These are phyloP conservation scores for Phaethornis superciliosus DNA, from an alignment of 2,113 vertebrate species.

Conservation along the genomic window DNA sequence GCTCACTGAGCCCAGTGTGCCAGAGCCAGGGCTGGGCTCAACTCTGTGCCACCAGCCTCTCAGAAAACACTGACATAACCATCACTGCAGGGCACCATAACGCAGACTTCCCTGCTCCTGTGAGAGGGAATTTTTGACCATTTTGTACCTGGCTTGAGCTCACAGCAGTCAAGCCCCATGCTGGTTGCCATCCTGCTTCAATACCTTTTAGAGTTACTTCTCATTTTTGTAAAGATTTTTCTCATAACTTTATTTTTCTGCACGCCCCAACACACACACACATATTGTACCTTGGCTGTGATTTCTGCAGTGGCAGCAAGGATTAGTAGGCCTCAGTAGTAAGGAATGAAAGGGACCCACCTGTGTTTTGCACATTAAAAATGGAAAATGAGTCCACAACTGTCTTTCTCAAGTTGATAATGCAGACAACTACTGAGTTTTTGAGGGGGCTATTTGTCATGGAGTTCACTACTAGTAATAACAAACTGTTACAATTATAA, in stretches of 20 bases:
- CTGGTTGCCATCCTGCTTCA: neutral
- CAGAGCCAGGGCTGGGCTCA: neutral
- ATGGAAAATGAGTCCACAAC: neutral
- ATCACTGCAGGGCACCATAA: neutral
- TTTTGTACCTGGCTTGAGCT: neutral
- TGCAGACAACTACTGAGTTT: neutral
- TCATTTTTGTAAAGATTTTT: neutral
- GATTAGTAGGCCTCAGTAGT: neutral
- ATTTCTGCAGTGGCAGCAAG: neutral
- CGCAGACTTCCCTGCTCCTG: neutral
- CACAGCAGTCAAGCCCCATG: accelerated
- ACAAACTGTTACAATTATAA: neutral
- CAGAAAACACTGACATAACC: neutral
- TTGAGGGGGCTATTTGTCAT: neutral
- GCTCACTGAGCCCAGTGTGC: neutral
- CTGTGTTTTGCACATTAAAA: neutral
- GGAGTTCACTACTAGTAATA: neutral
- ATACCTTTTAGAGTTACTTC: neutral
- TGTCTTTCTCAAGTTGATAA: neutral
- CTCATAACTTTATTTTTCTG: neutral
- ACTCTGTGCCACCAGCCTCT: neutral
- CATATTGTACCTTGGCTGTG: neutral
- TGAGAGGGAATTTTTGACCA: neutral
- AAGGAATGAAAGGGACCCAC: neutral
- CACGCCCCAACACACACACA: neutral